Percentiles rank a stretch among this genome's conserved stretches.
phyloP scores from a whole-genome alignment of 2,797 vertebrate genomes.

The Eurystomus glaucurus region DNA sequence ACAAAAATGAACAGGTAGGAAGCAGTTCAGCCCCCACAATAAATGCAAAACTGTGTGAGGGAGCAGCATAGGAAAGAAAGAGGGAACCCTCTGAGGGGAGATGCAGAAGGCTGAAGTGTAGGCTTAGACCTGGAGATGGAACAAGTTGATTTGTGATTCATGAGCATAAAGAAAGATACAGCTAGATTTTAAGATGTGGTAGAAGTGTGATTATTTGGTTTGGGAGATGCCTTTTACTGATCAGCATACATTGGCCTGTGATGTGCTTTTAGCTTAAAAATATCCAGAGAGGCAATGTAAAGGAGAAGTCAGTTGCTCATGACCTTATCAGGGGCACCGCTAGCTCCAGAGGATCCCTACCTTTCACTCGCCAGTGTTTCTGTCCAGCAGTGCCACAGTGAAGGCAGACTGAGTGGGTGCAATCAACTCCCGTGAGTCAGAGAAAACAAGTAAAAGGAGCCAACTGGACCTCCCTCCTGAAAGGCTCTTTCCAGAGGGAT shows the following conservation, averaged over 20 bases:
- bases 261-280: not conserved
- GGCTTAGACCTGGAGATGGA: not conserved
- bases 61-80: not conserved
- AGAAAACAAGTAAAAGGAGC: slow-evolving; percentile 20
- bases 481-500: not conserved
- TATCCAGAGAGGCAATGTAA: not conserved
- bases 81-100: not conserved
- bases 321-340: not conserved
- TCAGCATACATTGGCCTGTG: not conserved
- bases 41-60: not conserved
- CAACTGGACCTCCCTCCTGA: not conserved
- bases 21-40: not conserved
- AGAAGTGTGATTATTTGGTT: not conserved
- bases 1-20: not conserved
- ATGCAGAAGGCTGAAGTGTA: not conserved
- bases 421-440: not conserved
- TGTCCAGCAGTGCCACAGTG: not conserved
- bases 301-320: not conserved
- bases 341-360: not conserved
- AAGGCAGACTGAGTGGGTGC: not conserved
- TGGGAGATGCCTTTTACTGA: not conserved
- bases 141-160: not conserved
- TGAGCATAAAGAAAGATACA: not conserved
- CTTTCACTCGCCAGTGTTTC: not conserved
- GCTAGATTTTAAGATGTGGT: not conserved